Percentiles rank a stretch among this genome's conserved stretches.
phyloP scores from a whole-genome alignment of 2,888 invertebrate species.

The Apodemia hepburni region DNA sequence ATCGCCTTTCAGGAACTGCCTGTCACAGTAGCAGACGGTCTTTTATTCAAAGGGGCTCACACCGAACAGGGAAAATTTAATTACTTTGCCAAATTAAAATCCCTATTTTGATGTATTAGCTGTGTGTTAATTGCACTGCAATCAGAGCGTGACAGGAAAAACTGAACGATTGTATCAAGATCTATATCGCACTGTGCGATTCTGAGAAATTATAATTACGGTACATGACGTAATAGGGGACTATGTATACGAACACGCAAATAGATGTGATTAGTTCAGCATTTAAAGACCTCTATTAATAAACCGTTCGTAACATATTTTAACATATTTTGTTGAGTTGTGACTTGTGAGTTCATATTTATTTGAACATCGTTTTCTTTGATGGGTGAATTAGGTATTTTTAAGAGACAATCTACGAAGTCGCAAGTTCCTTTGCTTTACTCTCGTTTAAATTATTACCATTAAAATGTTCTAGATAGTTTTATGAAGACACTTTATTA shows the following conservation, averaged over 20 bases:
- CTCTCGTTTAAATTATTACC: too few species aligned
- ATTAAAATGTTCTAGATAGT: too few species aligned
- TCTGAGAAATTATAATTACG: constrained; percentile 5
- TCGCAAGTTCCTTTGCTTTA: too few species aligned
- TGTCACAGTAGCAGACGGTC: too few species aligned
- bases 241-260: background rate
- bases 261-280: constrained; percentile 3
- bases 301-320: constrained; percentile 8
- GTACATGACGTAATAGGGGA: background rate
- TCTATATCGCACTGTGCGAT: constrained; percentile 1
- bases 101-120: background rate
- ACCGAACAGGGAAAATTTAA: background rate
- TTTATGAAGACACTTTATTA: too few species aligned
- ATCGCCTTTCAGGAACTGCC: too few species aligned
- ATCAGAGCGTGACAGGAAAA: constrained; percentile 8
- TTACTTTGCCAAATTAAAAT: background rate
- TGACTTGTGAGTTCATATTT: background rate
- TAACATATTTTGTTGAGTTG: constrained; percentile 8
- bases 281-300: constrained; percentile 10
- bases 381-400: background rate
- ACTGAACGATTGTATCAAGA: constrained; percentile 3
- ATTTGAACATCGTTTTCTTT: background rate
- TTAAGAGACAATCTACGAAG: too few species aligned
- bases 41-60: too few species aligned
- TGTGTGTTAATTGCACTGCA: background rate